phyloP scores from a whole-genome alignment of 1,140 invertebrate species.

The Aricia agestis region DNA sequence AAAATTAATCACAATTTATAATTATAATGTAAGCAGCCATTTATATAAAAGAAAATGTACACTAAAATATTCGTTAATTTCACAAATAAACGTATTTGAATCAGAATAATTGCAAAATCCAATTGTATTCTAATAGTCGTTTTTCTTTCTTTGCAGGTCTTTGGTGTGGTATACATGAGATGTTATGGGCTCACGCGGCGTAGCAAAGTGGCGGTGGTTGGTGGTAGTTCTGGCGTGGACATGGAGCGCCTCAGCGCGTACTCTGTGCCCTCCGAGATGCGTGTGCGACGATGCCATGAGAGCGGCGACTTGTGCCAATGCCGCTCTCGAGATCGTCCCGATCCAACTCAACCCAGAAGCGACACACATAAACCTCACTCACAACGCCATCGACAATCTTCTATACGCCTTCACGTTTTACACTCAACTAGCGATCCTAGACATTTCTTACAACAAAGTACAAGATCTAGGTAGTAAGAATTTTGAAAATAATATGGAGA shows the following conservation, averaged over 20 bases:
- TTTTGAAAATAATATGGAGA: slow-evolving; percentile 84
- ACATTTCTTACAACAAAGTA: slow-evolving; percentile 89
- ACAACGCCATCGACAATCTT: slow-evolving; percentile 84
- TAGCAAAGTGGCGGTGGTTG: slow-evolving; percentile 68
- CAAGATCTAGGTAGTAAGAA: slow-evolving; percentile 85
- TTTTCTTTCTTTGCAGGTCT: slow-evolving; percentile 53
- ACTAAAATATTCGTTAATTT: too few relatives aligned
- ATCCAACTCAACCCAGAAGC: slow-evolving; percentile 92
- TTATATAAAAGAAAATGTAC: too few relatives aligned
- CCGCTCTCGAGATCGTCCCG: slow-evolving; percentile 87
- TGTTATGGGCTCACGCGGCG: slow-evolving; percentile 71
- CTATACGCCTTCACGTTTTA: slow-evolving; percentile 87
- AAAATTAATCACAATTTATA: not conserved
- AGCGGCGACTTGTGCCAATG: slow-evolving; percentile 83
- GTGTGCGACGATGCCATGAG: slow-evolving; percentile 87
- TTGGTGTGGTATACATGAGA: slow-evolving; percentile 64
- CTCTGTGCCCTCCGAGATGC: slow-evolving; percentile 87
- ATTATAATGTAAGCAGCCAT: not conserved
- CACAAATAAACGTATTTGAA: too few relatives aligned
- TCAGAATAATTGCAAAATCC: not conserved
- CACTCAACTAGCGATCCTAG: slow-evolving; percentile 84
- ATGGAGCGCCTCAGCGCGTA: slow-evolving; percentile 65
- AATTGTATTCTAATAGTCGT: slow-evolving; percentile 12
- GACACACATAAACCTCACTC: slow-evolving; percentile 84
- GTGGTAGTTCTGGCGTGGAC: slow-evolving; percentile 63